Conservation (phyloP, 53 echinoderm and acorn worm species). For the Crossaster papposus region DNA sequence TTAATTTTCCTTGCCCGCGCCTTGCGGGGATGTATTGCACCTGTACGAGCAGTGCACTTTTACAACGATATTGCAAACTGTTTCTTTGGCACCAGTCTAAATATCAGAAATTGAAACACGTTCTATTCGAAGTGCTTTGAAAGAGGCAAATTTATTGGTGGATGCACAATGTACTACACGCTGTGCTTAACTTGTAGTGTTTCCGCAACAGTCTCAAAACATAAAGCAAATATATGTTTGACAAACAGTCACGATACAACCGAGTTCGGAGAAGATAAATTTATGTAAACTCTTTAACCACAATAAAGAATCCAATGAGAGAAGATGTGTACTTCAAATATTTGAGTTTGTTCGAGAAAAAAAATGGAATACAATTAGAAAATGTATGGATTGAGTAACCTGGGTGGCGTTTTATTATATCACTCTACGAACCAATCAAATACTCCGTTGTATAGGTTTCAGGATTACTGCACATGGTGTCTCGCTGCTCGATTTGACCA, state of each 20-base stretch:
- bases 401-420: neutral
- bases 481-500: neutral
- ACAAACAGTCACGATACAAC: neutral
- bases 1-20: constrained; percentile 2
- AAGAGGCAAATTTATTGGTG: constrained; percentile 24
- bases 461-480: neutral
- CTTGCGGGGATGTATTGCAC: neutral
- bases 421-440: constrained; percentile 17
- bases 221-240: neutral
- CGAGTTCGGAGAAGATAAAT: neutral
- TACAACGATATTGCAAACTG: neutral
- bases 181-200: neutral
- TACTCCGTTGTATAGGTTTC: neutral
- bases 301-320: neutral
- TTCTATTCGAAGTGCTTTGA: neutral
- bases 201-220: neutral
- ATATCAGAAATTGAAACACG: constrained; percentile 12
- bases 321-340: neutral
- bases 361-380: neutral
- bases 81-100: constrained; percentile 15
- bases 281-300: neutral
- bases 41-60: neutral
- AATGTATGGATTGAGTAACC: neutral
- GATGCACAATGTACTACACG: neutral
- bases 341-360: neutral